Conservation (phyloP, 1,140 invertebrate genomes). For the Asbolus verrucosus region DNA sequence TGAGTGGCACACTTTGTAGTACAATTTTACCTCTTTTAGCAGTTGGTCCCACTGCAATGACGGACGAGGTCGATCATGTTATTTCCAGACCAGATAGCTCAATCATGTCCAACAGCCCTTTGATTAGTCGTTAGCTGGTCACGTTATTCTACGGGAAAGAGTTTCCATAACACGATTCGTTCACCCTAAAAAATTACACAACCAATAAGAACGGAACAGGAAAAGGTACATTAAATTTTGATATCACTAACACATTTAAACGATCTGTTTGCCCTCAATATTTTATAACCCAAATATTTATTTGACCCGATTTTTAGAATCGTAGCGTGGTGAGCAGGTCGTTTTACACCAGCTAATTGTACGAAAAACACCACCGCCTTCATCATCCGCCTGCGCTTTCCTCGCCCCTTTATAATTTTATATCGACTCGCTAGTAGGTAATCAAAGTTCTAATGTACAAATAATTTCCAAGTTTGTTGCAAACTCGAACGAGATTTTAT, state of each 20-base stretch:
- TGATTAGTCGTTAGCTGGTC: too few species aligned
- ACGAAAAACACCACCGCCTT: constrained; percentile 24
- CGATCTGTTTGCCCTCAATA: constrained; percentile 2
- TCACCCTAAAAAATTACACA: too few species aligned
- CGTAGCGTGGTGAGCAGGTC: too few species aligned
- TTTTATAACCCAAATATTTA: constrained; percentile 19
- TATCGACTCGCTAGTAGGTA: constrained; percentile 1
- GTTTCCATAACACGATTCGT: too few species aligned
- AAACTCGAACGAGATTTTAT: constrained; percentile 43
- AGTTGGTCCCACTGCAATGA: too few species aligned
- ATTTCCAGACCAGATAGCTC: too few species aligned
- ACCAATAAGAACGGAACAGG: neutral
- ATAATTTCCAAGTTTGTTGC: constrained; percentile 45
- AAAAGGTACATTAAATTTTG: constrained; percentile 20
- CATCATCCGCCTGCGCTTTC: neutral
- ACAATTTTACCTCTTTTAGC: too few species aligned
- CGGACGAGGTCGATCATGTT: too few species aligned
- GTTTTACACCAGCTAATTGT: constrained; percentile 16
- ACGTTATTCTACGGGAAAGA: too few species aligned
- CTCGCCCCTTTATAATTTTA: constrained; percentile 22
- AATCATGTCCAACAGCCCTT: too few species aligned
- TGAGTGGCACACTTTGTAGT: too few species aligned
- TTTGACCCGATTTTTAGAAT: constrained; percentile 19
- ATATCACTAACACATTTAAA: constrained; percentile 7
- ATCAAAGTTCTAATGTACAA: constrained; percentile 26